These are phyloP conservation scores for Percopsis transmontana DNA, from an alignment of 2,113 vertebrate species.

Conservation along the genomic window DNA sequence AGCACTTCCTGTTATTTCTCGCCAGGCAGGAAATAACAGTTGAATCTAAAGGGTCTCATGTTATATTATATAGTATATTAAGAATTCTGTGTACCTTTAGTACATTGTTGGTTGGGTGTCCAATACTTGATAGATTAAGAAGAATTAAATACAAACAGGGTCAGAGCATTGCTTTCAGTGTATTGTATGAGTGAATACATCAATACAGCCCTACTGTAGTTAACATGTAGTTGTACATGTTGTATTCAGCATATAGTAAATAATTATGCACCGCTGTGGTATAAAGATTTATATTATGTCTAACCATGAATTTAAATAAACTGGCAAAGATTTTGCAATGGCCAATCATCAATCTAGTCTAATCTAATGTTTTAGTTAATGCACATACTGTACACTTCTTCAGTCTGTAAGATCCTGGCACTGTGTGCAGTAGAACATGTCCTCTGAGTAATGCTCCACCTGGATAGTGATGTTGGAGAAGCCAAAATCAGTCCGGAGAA, in stretches of 20 bases:
- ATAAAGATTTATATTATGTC: background rate
- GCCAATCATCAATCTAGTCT: background rate
- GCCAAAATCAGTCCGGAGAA: slow-evolving; percentile 79
- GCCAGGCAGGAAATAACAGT: background rate
- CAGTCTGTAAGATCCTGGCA: slow-evolving; percentile 58
- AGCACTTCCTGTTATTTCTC: background rate
- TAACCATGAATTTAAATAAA: slow-evolving; percentile 38
- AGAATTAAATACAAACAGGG: background rate
- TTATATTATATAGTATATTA: background rate
- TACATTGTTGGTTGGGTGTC: background rate
- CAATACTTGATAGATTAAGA: background rate
- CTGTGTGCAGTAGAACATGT: slow-evolving; percentile 63
- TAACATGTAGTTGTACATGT: background rate
- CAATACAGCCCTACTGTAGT: background rate
- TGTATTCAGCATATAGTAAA: slow-evolving; percentile 6
- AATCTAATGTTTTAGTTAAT: too few relatives aligned
- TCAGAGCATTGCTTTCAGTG: background rate
- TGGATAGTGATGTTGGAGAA: slow-evolving; percentile 85
- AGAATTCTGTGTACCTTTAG: background rate
- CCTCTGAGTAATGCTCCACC: slow-evolving; percentile 76
- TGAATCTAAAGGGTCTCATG: background rate
- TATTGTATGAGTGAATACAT: slow-evolving; percentile 8
- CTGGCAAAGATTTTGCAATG: slow-evolving; percentile 5
- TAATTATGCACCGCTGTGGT: slow-evolving; percentile 16
- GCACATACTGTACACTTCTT: background rate